Evolutionary conservation across 2,113 vertebrate species (phyloP).

Genomic region (Sinocyclocheilus grahami): DNA sequence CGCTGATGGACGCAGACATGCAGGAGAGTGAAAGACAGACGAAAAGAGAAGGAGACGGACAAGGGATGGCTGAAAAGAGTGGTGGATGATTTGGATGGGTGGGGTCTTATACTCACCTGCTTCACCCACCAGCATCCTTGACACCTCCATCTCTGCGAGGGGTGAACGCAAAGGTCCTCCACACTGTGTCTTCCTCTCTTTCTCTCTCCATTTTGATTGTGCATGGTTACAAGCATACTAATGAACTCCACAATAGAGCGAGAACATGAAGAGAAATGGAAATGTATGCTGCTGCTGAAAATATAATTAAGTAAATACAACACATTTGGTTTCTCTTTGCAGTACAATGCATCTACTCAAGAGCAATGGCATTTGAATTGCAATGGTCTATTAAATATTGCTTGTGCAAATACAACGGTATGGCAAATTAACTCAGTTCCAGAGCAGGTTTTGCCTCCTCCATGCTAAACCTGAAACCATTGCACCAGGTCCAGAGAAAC

Average conservation of each 20-base stretch:
- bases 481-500: background rate
- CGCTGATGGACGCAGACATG: slow-evolving; percentile 75
- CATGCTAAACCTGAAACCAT: background rate
- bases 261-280: slow-evolving; percentile 29
- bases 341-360: background rate
- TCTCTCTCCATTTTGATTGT: slow-evolving; percentile 1
- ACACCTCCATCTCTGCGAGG: background rate
- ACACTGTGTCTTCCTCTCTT: background rate
- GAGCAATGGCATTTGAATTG: slow-evolving; percentile 24
- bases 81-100: slow-evolving; percentile 41
- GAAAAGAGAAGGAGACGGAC: slow-evolving; percentile 30
- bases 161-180: slow-evolving; percentile 4
- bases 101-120: slow-evolving; percentile 52
- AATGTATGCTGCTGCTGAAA: slow-evolving; percentile 32
- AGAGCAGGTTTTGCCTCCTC: background rate
- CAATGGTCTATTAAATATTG: slow-evolving; percentile 21
- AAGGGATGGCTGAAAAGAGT: slow-evolving; percentile 33
- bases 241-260: background rate
- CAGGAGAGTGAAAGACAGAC: slow-evolving; percentile 50
- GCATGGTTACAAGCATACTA: slow-evolving; percentile 7
- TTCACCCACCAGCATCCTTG: background rate
- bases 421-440: background rate
- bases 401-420: background rate
- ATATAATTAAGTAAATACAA: slow-evolving; percentile 40
- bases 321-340: slow-evolving; percentile 24